phyloP scores from a whole-genome alignment of 2,888 invertebrate genomes.

The Mythimna loreyi region DNA sequence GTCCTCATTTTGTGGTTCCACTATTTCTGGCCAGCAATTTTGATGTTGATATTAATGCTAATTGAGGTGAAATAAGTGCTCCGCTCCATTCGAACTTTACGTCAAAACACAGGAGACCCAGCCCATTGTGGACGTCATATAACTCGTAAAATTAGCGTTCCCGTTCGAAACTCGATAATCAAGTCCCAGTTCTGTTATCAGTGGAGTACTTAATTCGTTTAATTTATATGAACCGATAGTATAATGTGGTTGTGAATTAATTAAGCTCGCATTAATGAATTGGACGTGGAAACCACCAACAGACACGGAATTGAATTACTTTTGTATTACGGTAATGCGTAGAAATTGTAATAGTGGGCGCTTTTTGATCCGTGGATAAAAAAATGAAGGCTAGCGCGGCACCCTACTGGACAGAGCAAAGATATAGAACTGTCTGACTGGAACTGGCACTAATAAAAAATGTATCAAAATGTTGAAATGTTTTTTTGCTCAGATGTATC shows the following conservation, averaged over 20 bases:
- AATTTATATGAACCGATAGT: constrained; percentile 74
- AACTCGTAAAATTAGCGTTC: constrained; percentile 60
- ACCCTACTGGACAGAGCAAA: constrained; percentile 70
- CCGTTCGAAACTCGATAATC: constrained; percentile 66
- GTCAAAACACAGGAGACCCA: constrained; percentile 59
- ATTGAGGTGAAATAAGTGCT: constrained; percentile 51
- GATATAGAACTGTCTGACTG: constrained; percentile 48
- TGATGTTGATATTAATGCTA: constrained; percentile 52
- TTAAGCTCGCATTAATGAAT: constrained; percentile 78
- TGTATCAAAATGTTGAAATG: neutral
- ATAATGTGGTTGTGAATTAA: constrained; percentile 75
- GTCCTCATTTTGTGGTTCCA: constrained; percentile 30
- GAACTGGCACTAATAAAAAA: constrained; percentile 33
- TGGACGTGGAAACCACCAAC: constrained; percentile 76
- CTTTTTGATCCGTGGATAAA: constrained; percentile 83
- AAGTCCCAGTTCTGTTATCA: constrained; percentile 70
- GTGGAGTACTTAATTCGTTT: constrained; percentile 70
- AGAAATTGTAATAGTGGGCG: constrained; percentile 78
- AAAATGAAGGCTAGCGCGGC: constrained; percentile 74
- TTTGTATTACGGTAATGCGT: constrained; percentile 77
- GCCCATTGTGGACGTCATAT: constrained; percentile 53
- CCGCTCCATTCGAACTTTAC: constrained; percentile 39
- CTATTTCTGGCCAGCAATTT: constrained; percentile 36
- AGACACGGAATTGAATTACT: constrained; percentile 80
- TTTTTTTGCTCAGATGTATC: neutral